phyloP scores from a whole-genome alignment of 1,140 invertebrate genomes.

The Chrysoperla carnea region DNA sequence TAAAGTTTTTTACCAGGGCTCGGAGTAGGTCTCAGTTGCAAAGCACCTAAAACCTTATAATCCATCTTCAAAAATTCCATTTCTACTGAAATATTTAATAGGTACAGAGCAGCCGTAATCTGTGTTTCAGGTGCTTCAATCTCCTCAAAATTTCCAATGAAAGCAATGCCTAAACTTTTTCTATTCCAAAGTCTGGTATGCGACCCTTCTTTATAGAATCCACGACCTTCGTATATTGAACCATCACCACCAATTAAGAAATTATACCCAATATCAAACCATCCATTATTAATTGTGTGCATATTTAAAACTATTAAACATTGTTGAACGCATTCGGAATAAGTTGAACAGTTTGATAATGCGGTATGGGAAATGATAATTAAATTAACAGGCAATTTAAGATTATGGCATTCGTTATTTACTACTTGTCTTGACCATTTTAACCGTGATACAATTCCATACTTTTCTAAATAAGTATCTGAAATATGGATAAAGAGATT shows the following conservation, averaged over 20 bases:
- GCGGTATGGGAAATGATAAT: slow-evolving; percentile 27
- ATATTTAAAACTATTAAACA: slow-evolving; percentile 21
- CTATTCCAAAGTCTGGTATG: slow-evolving; percentile 28
- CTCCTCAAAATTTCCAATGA: slow-evolving; percentile 25
- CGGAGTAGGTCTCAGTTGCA: slow-evolving; percentile 18
- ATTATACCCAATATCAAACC: slow-evolving; percentile 34
- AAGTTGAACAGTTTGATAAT: slow-evolving; percentile 13
- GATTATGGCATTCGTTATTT: not conserved
- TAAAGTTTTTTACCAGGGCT: slow-evolving; percentile 18
- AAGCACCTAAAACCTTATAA: slow-evolving; percentile 25
- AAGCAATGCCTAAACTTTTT: slow-evolving; percentile 24
- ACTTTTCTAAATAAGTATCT: too few relatives aligned
- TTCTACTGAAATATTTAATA: slow-evolving; percentile 18
- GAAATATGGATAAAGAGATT: too few relatives aligned
- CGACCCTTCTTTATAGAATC: slow-evolving; percentile 25
- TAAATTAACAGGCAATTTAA: slow-evolving; percentile 18
- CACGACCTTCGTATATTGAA: slow-evolving; percentile 39
- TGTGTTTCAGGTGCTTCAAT: slow-evolving; percentile 18
- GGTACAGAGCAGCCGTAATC: slow-evolving; percentile 17
- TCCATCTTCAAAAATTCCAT: slow-evolving; percentile 14
- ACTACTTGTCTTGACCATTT: too few relatives aligned
- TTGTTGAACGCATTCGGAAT: slow-evolving; percentile 19
- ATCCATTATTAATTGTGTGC: slow-evolving; percentile 15
- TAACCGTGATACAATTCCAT: too few relatives aligned
- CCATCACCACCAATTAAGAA: slow-evolving; percentile 51